Evolutionary conservation across 2,888 invertebrate species (phyloP), one percentile per base, ranked within the genome.

Genomic region (Stenodema calcarata): DNA sequence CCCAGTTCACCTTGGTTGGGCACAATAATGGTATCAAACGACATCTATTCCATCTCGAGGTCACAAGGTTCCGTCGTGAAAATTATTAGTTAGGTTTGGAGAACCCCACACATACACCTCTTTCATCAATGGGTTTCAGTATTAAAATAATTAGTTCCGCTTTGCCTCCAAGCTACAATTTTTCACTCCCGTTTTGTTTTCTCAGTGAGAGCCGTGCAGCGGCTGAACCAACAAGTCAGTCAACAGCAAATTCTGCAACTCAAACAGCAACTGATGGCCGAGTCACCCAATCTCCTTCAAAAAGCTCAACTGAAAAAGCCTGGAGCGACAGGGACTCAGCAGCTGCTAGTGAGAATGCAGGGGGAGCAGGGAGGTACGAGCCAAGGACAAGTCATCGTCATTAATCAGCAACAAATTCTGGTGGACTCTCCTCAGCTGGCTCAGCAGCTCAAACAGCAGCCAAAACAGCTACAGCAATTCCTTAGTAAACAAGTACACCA

Each of bases 351-450:
- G 35, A 89, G 88, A 88, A 89, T 88, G 78, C 89, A 88, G 79
- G 88, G 87, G n/a, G 87, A 87, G 16, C 87, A 85, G 27, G 80
- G 87, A 44, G 79, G 84, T n/a, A 35, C 81, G 0, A 75, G 86
- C 16, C 89, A 88, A 80, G 88, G 88, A 41, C 89, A 89, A 85
- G 88, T 89, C 87, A 89, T 89, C 27, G 89, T 89, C 18, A 89
- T 89, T 27, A 89, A 89, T 86, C 89, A 89, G 70, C 89, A 88
- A 75, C 89, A 89, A 76, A 88, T 89, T 42, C 79, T 89, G 28
- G 87, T 88, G 14, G 89, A 89, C 42, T 88, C 88, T 30, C 81
- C 76, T 16, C 88, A 88, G 70, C 80, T 89, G 41, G 87, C 88
- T 23, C 84, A 84, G 16, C 84, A 84, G 30, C 85, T 88, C 41